Conservation (phyloP, 1,140 invertebrate genomes). For the Lerema accius region DNA sequence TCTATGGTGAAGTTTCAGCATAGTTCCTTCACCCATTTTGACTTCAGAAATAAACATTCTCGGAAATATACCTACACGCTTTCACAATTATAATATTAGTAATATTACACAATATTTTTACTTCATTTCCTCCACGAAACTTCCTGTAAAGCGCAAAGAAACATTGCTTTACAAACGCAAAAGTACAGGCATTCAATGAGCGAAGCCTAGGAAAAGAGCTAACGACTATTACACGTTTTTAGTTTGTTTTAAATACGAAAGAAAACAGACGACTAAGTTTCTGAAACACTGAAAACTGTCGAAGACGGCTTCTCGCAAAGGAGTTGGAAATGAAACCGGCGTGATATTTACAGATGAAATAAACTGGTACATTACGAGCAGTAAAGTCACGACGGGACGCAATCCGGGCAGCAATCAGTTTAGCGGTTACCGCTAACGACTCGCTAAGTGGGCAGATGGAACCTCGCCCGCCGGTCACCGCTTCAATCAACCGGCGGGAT, state of each 20-base stretch:
- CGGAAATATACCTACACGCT: too few relatives aligned
- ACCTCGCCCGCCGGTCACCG: too few relatives aligned
- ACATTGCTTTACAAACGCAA: not conserved
- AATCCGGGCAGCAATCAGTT: constrained; percentile 8
- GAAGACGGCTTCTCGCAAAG: not conserved
- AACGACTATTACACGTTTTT: not conserved
- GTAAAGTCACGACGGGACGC: not conserved
- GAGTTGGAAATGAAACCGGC: not conserved
- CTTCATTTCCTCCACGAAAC: too few relatives aligned
- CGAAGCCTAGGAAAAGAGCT: not conserved
- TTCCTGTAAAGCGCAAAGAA: not conserved
- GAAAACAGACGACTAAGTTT: too few relatives aligned
- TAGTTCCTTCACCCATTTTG: too few relatives aligned
- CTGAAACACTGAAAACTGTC: too few relatives aligned
- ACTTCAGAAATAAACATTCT: too few relatives aligned
- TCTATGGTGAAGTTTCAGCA: too few relatives aligned
- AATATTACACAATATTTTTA: too few relatives aligned
- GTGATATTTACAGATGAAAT: constrained; percentile 9
- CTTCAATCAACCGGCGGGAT: too few relatives aligned
- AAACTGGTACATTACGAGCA: not conserved
- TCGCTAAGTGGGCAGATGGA: constrained; percentile 10
- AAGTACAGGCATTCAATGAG: not conserved
- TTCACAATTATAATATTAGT: too few relatives aligned
- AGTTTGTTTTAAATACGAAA: not conserved
- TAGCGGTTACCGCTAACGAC: constrained; percentile 17